Conservation (phyloP, 2,797 vertebrate genomes). For the Sebastes nivosus region DNA sequence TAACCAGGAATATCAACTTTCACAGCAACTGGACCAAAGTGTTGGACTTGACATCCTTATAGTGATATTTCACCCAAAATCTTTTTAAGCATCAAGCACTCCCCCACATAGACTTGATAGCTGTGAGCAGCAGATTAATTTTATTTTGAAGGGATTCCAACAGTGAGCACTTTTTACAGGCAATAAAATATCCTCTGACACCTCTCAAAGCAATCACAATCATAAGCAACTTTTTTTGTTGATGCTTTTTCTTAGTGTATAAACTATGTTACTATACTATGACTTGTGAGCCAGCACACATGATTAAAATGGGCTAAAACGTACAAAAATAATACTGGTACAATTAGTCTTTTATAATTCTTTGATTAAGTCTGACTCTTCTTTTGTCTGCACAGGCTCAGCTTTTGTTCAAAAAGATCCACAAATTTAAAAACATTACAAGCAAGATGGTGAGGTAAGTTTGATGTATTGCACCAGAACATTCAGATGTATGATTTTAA, state of each 20-base stretch:
- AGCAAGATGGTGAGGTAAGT: constrained; percentile 74
- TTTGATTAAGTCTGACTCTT: neutral
- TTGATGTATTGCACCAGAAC: constrained; percentile 1
- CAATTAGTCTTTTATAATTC: neutral
- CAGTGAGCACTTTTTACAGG: too few species aligned
- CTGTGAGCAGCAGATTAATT: too few species aligned
- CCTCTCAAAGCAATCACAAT: neutral
- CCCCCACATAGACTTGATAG: too few species aligned
- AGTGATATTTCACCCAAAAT: too few species aligned
- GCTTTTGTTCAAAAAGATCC: constrained; percentile 78
- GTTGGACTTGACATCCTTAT: too few species aligned
- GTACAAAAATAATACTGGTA: neutral
- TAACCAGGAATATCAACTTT: too few species aligned
- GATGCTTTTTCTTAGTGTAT: neutral
- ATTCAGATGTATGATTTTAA: neutral
- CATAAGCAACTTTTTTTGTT: neutral
- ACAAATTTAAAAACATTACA: constrained; percentile 72
- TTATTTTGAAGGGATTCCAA: too few species aligned
- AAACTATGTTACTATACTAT: neutral
- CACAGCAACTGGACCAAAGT: too few species aligned
- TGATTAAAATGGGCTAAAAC: neutral
- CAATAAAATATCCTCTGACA: too few species aligned
- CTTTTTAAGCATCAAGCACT: too few species aligned
- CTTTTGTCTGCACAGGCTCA: constrained; percentile 76
- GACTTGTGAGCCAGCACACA: neutral